Conservation (phyloP, 2,888 invertebrate species). For the Epistrophella euchroma region DNA sequence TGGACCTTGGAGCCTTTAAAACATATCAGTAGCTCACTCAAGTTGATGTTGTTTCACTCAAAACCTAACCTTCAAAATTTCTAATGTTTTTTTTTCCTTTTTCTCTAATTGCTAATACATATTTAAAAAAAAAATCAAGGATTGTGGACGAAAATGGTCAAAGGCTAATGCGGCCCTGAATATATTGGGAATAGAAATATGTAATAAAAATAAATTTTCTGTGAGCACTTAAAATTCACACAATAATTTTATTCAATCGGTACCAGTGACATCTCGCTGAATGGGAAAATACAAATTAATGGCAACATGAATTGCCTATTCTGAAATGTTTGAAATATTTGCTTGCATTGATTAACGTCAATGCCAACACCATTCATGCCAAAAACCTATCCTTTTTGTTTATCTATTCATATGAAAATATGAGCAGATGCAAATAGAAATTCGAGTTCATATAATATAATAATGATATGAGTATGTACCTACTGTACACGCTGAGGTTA, state of each 20-base stretch:
- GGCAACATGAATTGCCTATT: conserved; percentile 66
- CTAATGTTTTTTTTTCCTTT: no score
- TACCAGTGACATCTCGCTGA: conserved; percentile 69
- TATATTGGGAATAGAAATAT: not conserved
- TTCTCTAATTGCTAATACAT: no score
- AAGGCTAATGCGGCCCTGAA: not conserved
- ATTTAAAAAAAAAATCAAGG: no score
- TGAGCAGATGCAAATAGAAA: not conserved
- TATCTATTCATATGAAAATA: no score
- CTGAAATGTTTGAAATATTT: conserved; percentile 45
- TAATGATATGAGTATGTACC: no score
- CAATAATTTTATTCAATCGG: conserved; percentile 56
- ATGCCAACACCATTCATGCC: conserved; percentile 5
- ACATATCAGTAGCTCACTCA: no score
- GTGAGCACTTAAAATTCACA: conserved; percentile 59
- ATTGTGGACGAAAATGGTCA: no score
- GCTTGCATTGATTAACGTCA: conserved; percentile 57
- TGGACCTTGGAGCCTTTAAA: no score
- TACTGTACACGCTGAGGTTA: not conserved
- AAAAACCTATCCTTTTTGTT: conserved; percentile 13
- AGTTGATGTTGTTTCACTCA: no score
- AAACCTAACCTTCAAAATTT: no score
- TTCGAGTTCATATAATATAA: no score
- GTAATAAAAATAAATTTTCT: conserved; percentile 1
- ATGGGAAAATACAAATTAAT: conserved; percentile 66